Conservation (phyloP, 2,113 vertebrate genomes). For the Halcyon senegalensis region DNA sequence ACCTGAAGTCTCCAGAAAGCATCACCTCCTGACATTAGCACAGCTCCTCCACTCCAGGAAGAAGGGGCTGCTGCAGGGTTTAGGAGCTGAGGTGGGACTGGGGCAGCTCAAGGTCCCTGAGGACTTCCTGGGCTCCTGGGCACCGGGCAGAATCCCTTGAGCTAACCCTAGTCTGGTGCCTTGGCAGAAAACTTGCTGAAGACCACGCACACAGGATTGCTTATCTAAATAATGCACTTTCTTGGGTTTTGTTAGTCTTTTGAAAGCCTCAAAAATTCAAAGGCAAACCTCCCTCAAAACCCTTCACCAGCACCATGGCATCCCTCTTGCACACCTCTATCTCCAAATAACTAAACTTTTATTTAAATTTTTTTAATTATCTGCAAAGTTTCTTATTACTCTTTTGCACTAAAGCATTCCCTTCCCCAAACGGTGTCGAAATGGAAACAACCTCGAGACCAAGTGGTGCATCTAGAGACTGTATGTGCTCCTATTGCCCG, state of each 20-base stretch:
- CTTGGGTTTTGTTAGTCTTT: background rate
- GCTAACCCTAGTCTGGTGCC: fast-evolving
- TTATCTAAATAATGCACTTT: background rate
- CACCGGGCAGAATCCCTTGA: background rate
- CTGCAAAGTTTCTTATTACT: background rate
- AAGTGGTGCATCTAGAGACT: background rate
- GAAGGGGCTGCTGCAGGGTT: fast-evolving
- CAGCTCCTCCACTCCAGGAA: fast-evolving
- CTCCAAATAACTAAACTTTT: background rate
- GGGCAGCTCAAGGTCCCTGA: background rate
- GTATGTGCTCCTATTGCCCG: background rate
- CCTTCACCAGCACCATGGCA: fast-evolving
- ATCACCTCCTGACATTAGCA: background rate
- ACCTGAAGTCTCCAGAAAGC: background rate
- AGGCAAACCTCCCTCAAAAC: fast-evolving
- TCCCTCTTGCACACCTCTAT: background rate
- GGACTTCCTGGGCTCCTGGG: background rate
- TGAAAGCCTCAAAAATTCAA: background rate
- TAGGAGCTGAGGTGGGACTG: background rate
- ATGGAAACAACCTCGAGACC: background rate
- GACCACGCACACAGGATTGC: background rate
- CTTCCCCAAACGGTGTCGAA: background rate
- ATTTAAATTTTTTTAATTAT: background rate
- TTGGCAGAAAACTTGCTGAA: background rate
- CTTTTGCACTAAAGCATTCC: background rate